A percentile compares a stretch with the other conserved stretches of the same genome.
Conservation (phyloP, 35 echinoderm and acorn worm species). For the Apostichopus parvimensis region DNA sequence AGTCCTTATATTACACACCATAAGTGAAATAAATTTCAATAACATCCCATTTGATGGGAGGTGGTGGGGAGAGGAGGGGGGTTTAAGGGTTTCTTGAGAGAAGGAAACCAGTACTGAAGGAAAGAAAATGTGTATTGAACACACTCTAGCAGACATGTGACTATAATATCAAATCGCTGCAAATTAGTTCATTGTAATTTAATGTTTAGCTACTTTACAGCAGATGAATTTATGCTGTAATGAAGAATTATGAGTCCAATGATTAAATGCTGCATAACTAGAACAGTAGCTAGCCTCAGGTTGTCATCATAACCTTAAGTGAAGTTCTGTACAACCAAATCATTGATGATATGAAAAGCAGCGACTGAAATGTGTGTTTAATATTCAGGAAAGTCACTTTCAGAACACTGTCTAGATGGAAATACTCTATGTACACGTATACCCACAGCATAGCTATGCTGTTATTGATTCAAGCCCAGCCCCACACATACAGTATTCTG, state of each 20-base stretch:
- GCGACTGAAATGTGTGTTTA: not conserved
- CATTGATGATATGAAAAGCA: not conserved
- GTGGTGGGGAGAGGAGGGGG: not conserved
- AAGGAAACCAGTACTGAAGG: not conserved
- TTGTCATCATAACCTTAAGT: no score
- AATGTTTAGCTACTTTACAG: no score
- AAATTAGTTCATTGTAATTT: no score
- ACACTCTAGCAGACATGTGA: no score
- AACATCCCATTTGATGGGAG: not conserved
- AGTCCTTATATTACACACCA: not conserved
- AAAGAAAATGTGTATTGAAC: no score
- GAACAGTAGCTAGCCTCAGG: no score
- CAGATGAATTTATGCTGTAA: no score
- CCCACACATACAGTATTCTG: not conserved
- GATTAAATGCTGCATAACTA: no score
- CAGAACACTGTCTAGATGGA: not conserved
- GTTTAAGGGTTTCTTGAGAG: not conserved
- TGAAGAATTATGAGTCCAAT: no score
- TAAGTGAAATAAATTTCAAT: not conserved
- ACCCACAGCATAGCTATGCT: not conserved
- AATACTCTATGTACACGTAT: no score
- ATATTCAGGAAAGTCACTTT: not conserved
- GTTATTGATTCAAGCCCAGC: not conserved
- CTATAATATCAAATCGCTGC: no score
- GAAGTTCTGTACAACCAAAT: no score